A percentile compares a stretch with the other conserved stretches of the same genome.
phyloP scores from a whole-genome alignment of 2,113 vertebrate species.

The Pelusios castaneus region DNA sequence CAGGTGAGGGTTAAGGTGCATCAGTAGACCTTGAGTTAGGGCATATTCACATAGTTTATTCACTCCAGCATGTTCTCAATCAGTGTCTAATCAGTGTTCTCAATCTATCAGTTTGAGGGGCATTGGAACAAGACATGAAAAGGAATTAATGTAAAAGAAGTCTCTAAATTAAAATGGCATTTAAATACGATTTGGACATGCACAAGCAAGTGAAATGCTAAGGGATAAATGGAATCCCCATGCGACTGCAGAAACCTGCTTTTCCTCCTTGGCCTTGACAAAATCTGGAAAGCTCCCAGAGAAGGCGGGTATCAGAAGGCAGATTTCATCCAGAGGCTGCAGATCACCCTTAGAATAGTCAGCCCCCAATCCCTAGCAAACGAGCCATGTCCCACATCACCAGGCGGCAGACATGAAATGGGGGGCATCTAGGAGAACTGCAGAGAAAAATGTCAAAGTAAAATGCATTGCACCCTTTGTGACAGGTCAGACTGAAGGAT shows the following conservation, averaged over 20 bases:
- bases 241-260: not conserved
- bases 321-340: not conserved
- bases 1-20: not conserved
- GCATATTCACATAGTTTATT: not conserved
- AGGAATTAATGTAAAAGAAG: not conserved
- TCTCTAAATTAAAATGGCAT: not conserved
- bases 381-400: not conserved
- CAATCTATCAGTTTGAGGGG: not conserved
- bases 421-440: not conserved
- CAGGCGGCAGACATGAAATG: not conserved
- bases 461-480: not conserved
- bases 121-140: not conserved
- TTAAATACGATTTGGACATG: not conserved
- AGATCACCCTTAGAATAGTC: fast-evolving
- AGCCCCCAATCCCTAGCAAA: not conserved
- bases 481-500: no score
- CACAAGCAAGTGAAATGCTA: not conserved
- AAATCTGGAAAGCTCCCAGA: not conserved
- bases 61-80: not conserved
- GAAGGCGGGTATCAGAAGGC: not conserved
- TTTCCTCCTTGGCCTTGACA: not conserved
- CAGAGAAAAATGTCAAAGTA: not conserved
- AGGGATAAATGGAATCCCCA: not conserved
- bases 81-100: not conserved
- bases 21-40: not conserved